A percentile compares a stretch with the other conserved stretches of the same genome.
These are phyloP conservation scores for Lagopus leucura DNA, from an alignment of 2,113 vertebrate genomes.

Conservation along the genomic window DNA sequence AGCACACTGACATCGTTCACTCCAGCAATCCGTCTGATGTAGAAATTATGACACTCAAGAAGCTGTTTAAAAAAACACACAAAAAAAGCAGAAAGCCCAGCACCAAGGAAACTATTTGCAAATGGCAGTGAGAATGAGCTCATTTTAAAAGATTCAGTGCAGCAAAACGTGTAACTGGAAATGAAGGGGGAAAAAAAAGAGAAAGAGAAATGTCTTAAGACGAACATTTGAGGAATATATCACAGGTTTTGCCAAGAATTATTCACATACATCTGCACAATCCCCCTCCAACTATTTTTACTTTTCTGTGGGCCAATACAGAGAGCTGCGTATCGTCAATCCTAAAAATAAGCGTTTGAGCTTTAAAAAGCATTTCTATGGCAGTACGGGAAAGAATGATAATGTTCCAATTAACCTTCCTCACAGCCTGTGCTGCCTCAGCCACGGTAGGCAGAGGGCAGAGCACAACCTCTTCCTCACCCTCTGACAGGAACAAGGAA, in stretches of 20 bases:
- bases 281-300: conserved; percentile 5
- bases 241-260: conserved; percentile 15
- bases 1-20: not conserved
- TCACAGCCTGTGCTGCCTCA: not conserved
- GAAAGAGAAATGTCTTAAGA: not conserved
- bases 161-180: not conserved
- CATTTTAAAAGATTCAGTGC: not conserved
- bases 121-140: not conserved
- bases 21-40: not conserved
- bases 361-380: not conserved
- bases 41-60: not conserved
- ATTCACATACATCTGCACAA: conserved; percentile 23
- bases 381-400: not conserved
- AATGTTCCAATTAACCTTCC: not conserved
- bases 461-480: not conserved
- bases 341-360: not conserved
- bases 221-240: not conserved
- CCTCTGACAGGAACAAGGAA: not conserved
- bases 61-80: not conserved
- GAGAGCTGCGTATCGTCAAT: not conserved
- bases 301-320: conserved; percentile 37
- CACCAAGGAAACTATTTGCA: not conserved
- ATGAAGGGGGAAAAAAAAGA: not conserved
- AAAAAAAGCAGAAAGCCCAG: not conserved
- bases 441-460: not conserved